phyloP scores from a whole-genome alignment of 2,888 invertebrate genomes.

The Bombylius major region DNA sequence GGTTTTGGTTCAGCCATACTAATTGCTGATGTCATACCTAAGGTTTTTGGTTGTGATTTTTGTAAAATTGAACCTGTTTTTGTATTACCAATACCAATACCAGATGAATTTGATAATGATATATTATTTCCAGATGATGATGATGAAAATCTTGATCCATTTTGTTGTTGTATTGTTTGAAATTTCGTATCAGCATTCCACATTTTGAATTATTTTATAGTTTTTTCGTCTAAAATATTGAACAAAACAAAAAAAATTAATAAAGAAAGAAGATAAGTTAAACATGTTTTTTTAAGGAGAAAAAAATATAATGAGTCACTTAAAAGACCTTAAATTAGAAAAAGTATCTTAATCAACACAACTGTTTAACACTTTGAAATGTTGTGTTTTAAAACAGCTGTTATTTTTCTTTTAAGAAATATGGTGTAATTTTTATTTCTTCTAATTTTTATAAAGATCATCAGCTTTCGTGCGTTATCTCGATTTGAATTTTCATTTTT shows the following conservation, averaged over 20 bases:
- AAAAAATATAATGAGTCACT: too few species aligned
- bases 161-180: constrained; percentile 21
- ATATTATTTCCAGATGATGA: neutral
- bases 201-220: constrained; percentile 20
- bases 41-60: constrained; percentile 13
- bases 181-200: constrained; percentile 33
- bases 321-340: too few species aligned
- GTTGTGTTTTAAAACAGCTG: too few species aligned
- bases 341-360: too few species aligned
- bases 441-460: too few species aligned
- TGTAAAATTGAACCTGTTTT: neutral
- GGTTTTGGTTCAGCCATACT: constrained; percentile 71
- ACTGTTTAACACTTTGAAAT: too few species aligned
- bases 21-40: constrained; percentile 92
- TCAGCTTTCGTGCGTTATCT: too few species aligned
- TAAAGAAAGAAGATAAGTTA: too few species aligned
- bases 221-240: neutral
- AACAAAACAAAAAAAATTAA: neutral
- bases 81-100: neutral
- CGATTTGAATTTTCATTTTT: too few species aligned
- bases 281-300: too few species aligned
- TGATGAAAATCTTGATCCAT: constrained; percentile 25
- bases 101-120: constrained; percentile 1
- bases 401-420: too few species aligned
- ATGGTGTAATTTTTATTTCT: too few species aligned